phyloP scores from a whole-genome alignment of 2,113 vertebrate species.

The Diadophis punctatus region DNA sequence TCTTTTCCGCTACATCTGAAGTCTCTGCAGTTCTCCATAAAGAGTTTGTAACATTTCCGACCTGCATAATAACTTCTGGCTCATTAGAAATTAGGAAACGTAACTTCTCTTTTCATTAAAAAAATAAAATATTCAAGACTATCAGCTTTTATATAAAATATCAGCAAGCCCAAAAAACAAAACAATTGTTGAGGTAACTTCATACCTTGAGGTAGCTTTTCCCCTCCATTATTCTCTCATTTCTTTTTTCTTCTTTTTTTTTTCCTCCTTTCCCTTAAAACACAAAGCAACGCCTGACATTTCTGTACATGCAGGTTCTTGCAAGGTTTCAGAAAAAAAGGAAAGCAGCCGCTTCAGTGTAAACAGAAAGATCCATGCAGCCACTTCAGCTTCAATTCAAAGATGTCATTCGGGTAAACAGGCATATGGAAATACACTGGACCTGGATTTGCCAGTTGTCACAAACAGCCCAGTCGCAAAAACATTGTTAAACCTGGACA shows the following conservation, averaged over 20 bases:
- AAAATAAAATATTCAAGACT: conserved; percentile 98
- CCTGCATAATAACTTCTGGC: conserved; percentile 67
- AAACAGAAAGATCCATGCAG: background rate
- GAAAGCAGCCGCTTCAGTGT: conserved; percentile 24
- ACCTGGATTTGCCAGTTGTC: background rate
- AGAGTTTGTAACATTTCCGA: conserved; percentile 59
- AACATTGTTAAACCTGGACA: background rate
- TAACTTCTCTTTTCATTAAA: conserved; percentile 85
- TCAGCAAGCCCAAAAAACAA: conserved; percentile 68
- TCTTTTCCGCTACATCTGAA: conserved; percentile 52
- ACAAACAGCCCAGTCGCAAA: background rate
- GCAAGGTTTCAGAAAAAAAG: conserved; percentile 24
- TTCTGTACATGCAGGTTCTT: conserved; percentile 38
- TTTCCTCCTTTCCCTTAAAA: conserved; percentile 1
- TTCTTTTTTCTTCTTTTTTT: background rate
- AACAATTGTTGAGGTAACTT: conserved; percentile 89
- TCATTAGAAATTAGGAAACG: conserved; percentile 72
- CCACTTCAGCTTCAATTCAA: background rate
- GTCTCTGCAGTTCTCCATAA: conserved; percentile 67
- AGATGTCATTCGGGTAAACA: background rate
- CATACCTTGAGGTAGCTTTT: conserved; percentile 91
- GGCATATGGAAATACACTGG: conserved; percentile 8
- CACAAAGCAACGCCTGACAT: conserved; percentile 62
- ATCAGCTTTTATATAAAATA: conserved; percentile 87
- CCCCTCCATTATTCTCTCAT: background rate